phyloP scores from a whole-genome alignment of 2,113 vertebrate genomes.

The Ceyx cyanopectus region DNA sequence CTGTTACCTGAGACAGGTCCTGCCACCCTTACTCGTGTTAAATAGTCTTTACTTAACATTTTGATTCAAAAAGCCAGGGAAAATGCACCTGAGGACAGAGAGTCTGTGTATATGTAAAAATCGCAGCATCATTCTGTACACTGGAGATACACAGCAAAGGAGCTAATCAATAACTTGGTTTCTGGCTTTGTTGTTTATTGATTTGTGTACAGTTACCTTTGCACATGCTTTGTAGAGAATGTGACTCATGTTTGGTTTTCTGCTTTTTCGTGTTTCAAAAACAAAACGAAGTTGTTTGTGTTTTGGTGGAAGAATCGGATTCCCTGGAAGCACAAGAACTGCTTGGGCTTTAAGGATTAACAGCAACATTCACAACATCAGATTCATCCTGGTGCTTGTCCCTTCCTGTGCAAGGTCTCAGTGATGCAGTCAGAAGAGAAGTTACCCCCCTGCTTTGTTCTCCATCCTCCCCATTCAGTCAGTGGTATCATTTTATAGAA shows the following conservation, averaged over 20 bases:
- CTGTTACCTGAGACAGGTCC: background rate
- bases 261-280: background rate
- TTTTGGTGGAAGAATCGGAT: background rate
- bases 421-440: background rate
- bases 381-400: background rate
- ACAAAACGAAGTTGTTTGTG: background rate
- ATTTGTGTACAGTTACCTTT: slow-evolving; percentile 52
- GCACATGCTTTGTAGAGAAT: background rate
- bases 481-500: slow-evolving; percentile 36
- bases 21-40: background rate
- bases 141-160: slow-evolving; percentile 17
- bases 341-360: background rate
- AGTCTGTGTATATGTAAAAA: background rate
- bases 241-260: background rate
- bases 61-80: background rate
- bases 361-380: background rate
- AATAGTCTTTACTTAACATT: background rate
- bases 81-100: fast-evolving
- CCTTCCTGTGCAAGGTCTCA: background rate
- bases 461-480: background rate
- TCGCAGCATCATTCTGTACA: slow-evolving; percentile 28
- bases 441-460: background rate
- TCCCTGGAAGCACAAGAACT: background rate
- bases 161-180: slow-evolving; percentile 54
- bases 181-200: slow-evolving; percentile 46